Conservation (phyloP, 1,140 invertebrate species). For the Heliconius eleuchia region DNA sequence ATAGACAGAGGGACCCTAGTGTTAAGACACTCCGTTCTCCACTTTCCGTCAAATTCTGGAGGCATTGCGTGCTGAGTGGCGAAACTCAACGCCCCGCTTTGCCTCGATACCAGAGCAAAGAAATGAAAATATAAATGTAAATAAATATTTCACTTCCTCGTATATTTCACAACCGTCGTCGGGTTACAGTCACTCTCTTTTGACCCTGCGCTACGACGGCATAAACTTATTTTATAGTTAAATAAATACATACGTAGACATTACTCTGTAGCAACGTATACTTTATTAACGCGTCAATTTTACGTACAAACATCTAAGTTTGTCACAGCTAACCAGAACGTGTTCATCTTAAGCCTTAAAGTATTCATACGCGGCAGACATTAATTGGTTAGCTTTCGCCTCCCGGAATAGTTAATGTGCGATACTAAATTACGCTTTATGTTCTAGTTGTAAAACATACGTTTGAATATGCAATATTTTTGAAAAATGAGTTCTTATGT, state of each 20-base stretch:
- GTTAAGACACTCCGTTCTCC: too few species aligned
- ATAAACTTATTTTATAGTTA: background rate
- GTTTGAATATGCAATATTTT: background rate
- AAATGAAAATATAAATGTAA: too few species aligned
- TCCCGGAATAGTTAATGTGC: background rate
- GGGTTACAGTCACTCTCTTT: too few species aligned
- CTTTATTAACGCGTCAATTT: conserved; percentile 1
- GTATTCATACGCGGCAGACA: conserved; percentile 13
- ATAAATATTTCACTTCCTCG: too few species aligned
- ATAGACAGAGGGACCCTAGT: too few species aligned
- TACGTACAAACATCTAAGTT: background rate
- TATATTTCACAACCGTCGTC: too few species aligned
- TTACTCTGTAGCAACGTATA: background rate
- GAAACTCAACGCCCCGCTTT: too few species aligned
- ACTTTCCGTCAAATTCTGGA: too few species aligned
- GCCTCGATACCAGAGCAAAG: too few species aligned
- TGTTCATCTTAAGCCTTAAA: conserved; percentile 14
- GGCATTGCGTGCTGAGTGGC: too few species aligned
- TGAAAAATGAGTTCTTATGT: too few species aligned
- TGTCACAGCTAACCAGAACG: background rate
- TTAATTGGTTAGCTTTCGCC: conserved; percentile 11
- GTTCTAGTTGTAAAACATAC: background rate
- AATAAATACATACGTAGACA: background rate
- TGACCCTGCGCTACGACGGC: too few species aligned
- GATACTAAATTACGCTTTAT: background rate